Percentiles rank a stretch among this genome's conserved stretches.
These are phyloP conservation scores for Tetragonula carbonaria DNA, from an alignment of 2,888 invertebrate genomes.

Conservation along the genomic window DNA sequence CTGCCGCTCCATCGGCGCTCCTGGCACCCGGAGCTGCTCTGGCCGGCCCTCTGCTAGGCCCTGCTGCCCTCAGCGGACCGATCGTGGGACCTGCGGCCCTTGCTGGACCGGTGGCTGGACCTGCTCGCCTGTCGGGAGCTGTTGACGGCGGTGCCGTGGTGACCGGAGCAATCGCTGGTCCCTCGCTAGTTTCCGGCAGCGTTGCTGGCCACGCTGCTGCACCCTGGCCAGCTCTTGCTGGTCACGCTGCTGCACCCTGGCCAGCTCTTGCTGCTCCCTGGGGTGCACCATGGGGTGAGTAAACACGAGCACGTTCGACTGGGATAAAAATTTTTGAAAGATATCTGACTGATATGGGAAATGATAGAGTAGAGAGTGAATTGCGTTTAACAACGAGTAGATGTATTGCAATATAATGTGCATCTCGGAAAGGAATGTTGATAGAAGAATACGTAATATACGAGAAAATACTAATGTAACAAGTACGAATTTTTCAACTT, in stretches of 20 bases:
- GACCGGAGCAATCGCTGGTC: slow-evolving; percentile 81
- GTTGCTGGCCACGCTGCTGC: slow-evolving; percentile 74
- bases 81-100: slow-evolving; percentile 75
- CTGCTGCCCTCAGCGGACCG: slow-evolving; percentile 78
- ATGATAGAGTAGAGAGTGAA: no score
- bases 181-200: slow-evolving; percentile 79
- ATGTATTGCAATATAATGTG: no score
- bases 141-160: slow-evolving; percentile 82
- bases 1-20: slow-evolving; percentile 78
- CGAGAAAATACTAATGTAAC: no score
- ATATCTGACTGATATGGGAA: no score
- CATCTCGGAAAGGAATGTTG: no score
- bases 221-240: slow-evolving; percentile 34
- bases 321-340: no score
- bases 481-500: no score
- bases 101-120: slow-evolving; percentile 79
- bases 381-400: no score
- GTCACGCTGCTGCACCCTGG: slow-evolving; percentile 8
- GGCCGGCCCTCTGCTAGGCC: slow-evolving; percentile 79
- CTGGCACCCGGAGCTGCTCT: slow-evolving; percentile 74
- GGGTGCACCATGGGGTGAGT: slow-evolving; percentile 34
- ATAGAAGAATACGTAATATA: no score
- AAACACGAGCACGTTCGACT: no score
- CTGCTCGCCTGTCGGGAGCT: slow-evolving; percentile 80
- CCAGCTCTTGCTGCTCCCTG: neutral